phyloP scores from a whole-genome alignment of 2,888 invertebrate genomes.

The Lathronympha strigana region DNA sequence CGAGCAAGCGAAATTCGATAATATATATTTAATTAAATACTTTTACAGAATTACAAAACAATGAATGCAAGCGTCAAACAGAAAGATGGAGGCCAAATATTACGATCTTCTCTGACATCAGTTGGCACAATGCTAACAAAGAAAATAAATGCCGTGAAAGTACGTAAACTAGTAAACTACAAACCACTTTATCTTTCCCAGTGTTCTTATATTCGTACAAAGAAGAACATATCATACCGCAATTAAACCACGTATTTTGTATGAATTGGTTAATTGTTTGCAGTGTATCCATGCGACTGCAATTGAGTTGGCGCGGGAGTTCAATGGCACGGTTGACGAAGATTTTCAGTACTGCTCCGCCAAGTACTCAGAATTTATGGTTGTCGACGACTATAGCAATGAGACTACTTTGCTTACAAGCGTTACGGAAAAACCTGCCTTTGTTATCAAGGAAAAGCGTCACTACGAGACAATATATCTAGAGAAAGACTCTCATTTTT shows the following conservation, averaged over 20 bases:
- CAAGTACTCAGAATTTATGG: constrained; percentile 86
- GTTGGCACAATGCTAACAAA: constrained; percentile 93
- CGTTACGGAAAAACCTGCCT: constrained; percentile 44
- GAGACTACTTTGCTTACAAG: constrained; percentile 16
- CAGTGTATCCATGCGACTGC: constrained; percentile 91
- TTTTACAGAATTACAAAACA: constrained; percentile 89
- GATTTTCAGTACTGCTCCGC: constrained; percentile 90
- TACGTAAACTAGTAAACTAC: constrained; percentile 61
- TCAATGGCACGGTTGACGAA: constrained; percentile 72
- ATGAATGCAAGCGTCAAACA: constrained; percentile 91
- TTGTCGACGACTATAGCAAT: constrained; percentile 11
- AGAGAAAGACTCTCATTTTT: constrained; percentile 92
- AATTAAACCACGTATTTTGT: no score
- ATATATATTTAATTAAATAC: no score
- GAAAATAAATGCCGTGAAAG: constrained; percentile 95
- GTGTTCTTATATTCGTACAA: background rate
- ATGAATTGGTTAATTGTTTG: constrained; percentile 51
- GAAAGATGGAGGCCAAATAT: constrained; percentile 91
- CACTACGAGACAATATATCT: constrained; percentile 86
- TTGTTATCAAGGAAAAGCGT: constrained; percentile 63
- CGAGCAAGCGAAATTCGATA: no score
- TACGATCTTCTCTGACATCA: constrained; percentile 91
- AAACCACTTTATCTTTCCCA: background rate
- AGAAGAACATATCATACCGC: no score
- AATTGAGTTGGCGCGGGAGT: constrained; percentile 87